Conservation (phyloP, 2,797 vertebrate genomes). For the Poecile montanus region DNA sequence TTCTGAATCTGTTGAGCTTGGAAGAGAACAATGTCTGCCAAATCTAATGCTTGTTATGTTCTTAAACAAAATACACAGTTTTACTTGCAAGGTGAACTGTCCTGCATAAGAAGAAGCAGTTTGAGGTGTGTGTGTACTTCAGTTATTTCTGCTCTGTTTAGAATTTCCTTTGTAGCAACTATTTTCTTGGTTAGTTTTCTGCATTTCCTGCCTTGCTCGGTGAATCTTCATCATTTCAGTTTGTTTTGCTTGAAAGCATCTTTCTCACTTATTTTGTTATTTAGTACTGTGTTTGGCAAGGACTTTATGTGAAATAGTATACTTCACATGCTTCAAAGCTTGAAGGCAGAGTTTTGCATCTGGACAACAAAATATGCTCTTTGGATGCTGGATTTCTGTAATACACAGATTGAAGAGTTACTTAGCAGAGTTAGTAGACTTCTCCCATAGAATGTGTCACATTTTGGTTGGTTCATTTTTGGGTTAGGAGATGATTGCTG, state of each 20-base stretch:
- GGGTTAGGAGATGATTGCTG: not conserved
- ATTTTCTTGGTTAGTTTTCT: not conserved
- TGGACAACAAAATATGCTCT: slow-evolving; percentile 17
- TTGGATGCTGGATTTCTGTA: slow-evolving; percentile 8
- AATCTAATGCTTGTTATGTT: not conserved
- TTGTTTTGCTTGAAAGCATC: slow-evolving; percentile 52
- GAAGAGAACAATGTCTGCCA: not conserved
- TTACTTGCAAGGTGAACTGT: not conserved
- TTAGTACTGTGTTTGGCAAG: slow-evolving; percentile 20
- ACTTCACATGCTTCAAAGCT: not conserved
- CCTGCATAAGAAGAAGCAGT: not conserved
- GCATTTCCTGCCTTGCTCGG: not conserved
- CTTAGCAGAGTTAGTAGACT: not conserved
- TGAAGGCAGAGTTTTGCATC: slow-evolving; percentile 16
- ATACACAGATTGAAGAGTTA: not conserved
- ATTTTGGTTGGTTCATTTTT: not conserved
- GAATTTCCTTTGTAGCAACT: not conserved
- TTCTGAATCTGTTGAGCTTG: not conserved
- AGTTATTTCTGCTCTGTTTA: not conserved
- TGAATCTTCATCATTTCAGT: not conserved
- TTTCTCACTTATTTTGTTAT: slow-evolving; percentile 48
- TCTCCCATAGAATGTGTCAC: not conserved
- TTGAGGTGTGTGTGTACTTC: not conserved
- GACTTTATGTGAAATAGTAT: not conserved
- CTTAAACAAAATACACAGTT: not conserved